phyloP scores from a whole-genome alignment of 2,888 invertebrate species.

The Hedychridium roseum region DNA sequence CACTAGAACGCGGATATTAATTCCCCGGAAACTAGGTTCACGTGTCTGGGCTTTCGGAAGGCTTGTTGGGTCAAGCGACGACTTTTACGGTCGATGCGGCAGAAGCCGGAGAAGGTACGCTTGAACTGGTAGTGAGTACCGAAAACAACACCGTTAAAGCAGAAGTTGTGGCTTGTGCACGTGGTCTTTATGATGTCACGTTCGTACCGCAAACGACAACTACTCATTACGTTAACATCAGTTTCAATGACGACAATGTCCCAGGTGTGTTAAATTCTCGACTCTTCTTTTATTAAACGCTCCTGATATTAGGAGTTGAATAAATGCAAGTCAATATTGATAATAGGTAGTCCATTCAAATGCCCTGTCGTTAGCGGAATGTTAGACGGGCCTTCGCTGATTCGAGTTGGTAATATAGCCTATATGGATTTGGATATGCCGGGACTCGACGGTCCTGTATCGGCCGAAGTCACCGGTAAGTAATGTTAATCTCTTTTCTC shows the following conservation, averaged over 20 bases:
- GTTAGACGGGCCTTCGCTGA: constrained; percentile 57
- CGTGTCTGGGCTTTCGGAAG: constrained; percentile 59
- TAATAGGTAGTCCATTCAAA: constrained; percentile 86
- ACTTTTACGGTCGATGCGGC: constrained; percentile 95
- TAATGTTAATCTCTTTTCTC: too few relatives aligned
- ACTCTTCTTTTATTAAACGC: neutral
- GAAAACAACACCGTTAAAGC: constrained; percentile 89
- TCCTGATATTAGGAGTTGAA: neutral
- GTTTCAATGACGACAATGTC: constrained; percentile 91
- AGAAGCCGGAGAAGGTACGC: constrained; percentile 92
- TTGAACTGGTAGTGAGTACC: constrained; percentile 91
- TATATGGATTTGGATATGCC: constrained; percentile 63
- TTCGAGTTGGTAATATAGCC: constrained; percentile 58
- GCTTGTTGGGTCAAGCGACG: constrained; percentile 78
- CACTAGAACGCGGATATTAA: neutral
- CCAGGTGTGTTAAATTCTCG: constrained; percentile 64
- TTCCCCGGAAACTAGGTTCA: constrained; percentile 44
- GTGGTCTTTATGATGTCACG: constrained; percentile 91
- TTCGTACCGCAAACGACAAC: constrained; percentile 90
- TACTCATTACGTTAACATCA: constrained; percentile 91
- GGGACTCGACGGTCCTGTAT: constrained; percentile 61
- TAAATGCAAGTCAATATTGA: too few relatives aligned
- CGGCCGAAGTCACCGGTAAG: constrained; percentile 66
- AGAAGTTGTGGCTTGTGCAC: constrained; percentile 86
- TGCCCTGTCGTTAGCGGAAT: constrained; percentile 70